phyloP scores from a whole-genome alignment of 1,140 invertebrate species.

The Temnothorax nylanderi region DNA sequence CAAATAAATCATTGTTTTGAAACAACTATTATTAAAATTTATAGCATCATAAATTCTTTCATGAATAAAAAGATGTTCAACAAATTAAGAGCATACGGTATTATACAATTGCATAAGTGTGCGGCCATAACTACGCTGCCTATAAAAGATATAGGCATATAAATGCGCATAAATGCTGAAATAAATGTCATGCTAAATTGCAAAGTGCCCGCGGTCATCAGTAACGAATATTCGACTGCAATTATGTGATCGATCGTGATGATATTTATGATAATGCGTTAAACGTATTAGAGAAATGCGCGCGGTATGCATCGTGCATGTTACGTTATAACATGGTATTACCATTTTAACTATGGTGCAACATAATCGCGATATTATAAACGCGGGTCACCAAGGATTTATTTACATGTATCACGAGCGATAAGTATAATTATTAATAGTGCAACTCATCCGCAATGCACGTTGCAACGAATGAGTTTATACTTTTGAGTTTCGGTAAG shows the following conservation, averaged over 20 bases:
- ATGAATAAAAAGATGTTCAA: neutral
- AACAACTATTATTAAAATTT: slow-evolving; percentile 6
- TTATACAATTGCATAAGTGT: neutral
- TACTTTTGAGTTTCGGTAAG: slow-evolving; percentile 10
- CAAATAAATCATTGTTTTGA: neutral
- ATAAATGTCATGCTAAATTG: slow-evolving; percentile 53
- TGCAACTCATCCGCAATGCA: neutral
- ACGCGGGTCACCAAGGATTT: slow-evolving; percentile 39
- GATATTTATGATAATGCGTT: slow-evolving; percentile 52
- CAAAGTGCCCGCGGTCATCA: slow-evolving; percentile 31
- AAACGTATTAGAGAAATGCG: slow-evolving; percentile 42
- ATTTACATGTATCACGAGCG: slow-evolving; percentile 8
- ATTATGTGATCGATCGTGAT: slow-evolving; percentile 13
- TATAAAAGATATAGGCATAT: neutral
- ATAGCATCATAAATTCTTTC: slow-evolving; percentile 5
- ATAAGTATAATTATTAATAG: slow-evolving; percentile 56
- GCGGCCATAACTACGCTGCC: neutral
- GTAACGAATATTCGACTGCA: slow-evolving; percentile 40
- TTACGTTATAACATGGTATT: slow-evolving; percentile 35
- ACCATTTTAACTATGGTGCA: slow-evolving; percentile 35
- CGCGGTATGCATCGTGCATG: neutral
- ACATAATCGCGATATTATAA: slow-evolving; percentile 23
- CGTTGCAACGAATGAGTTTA: slow-evolving; percentile 6
- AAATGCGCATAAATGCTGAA: slow-evolving; percentile 20
- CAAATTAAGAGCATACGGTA: neutral